Conservation (phyloP, 2,797 vertebrate genomes). For the Myotis myotis region DNA sequence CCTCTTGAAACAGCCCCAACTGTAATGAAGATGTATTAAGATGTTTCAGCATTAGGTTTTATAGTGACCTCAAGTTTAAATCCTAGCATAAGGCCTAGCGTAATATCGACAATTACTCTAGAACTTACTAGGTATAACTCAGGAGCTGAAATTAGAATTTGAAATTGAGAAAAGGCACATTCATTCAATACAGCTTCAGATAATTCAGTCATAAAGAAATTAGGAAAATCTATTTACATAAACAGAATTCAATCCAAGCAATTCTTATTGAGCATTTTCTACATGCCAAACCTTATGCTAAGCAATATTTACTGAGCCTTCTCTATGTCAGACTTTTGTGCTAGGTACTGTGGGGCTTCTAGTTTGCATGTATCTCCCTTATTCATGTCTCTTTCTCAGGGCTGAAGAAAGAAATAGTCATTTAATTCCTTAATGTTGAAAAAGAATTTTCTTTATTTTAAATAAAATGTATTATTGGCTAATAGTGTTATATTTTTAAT, state of each 20-base stretch:
- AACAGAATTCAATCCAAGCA: background rate
- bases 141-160: background rate
- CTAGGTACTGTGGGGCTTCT: background rate
- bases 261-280: background rate
- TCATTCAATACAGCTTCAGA: background rate
- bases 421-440: background rate
- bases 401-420: background rate
- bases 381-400: background rate
- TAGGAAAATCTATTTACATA: background rate
- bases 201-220: background rate
- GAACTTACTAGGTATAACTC: background rate
- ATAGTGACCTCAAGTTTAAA: background rate
- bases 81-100: background rate
- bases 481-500: background rate
- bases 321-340: background rate
- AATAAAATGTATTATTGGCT: background rate
- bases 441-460: constrained; percentile 11
- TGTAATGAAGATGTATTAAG: background rate
- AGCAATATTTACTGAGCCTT: background rate
- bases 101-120: background rate
- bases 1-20: background rate
- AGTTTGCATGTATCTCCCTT: background rate
- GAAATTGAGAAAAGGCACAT: constrained; percentile 7
- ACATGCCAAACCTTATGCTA: background rate
- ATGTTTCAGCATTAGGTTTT: background rate